Percentiles rank a stretch among this genome's conserved stretches.
phyloP scores from a whole-genome alignment of 2,797 vertebrate species.

The Aeoliscus strigatus region DNA sequence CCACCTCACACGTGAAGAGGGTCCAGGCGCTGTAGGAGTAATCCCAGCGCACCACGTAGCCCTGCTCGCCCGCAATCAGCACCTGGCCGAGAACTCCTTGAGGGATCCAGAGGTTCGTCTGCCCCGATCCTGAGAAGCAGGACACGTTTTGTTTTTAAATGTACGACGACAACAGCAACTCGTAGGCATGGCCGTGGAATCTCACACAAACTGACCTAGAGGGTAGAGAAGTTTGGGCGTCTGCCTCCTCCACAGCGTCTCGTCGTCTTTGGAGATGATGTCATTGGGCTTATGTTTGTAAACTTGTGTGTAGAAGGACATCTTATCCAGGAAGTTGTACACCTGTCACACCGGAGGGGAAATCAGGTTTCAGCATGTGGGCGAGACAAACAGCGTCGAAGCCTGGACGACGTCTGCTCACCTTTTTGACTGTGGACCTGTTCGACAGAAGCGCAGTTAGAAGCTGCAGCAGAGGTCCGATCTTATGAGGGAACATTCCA shows the following conservation, averaged over 20 bases:
- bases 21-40: conserved; percentile 96
- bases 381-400: too few species aligned
- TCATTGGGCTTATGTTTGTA: conserved; percentile 92
- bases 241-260: conserved; percentile 90
- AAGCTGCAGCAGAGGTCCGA: conserved; percentile 87
- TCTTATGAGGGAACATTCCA: conserved; percentile 93
- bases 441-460: conserved; percentile 91
- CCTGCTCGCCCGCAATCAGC: conserved; percentile 81
- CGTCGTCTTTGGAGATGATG: conserved; percentile 88
- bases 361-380: too few species aligned
- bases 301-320: conserved; percentile 94
- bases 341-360: conserved; percentile 72
- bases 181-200: too few species aligned
- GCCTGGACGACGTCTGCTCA: too few species aligned
- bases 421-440: conserved; percentile 95
- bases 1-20: conserved; percentile 96
- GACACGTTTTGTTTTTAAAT: too few species aligned
- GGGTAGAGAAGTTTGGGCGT: conserved; percentile 91
- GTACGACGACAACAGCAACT: too few species aligned
- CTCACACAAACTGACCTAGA: conserved; percentile 87
- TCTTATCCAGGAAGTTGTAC: conserved; percentile 95
- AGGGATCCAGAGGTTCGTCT: conserved; percentile 93
- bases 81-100: conserved; percentile 92
- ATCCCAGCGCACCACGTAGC: conserved; percentile 92
- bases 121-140: conserved; percentile 77